Evolutionary conservation across 2,888 invertebrate species (phyloP), one percentile per base, ranked within the genome.

Genomic region (Lithophane leautieri): DNA sequence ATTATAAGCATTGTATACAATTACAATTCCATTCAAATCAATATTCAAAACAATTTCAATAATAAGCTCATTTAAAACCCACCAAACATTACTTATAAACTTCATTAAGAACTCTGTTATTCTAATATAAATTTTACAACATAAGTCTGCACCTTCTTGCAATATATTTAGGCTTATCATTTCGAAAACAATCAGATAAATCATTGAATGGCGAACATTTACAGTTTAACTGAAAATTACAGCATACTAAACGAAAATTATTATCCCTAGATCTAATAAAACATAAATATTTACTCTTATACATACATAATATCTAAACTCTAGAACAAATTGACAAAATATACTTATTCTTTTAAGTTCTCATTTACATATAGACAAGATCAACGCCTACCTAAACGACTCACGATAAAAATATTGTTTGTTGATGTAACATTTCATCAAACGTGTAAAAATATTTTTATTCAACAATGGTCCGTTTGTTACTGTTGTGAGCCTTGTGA

Each of bases 261-360:
- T 81, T 82, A 82, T 80, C 44, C 84, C 82, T 89, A 89, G 34
- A 71, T 82, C 87, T 89, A 87, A 85, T 86, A 89, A 86, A 92
- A 91, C 90, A 92, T 92, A 92, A 92, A 92, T 92, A 92, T 91
- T 91, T 87, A 91, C 85, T 90, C 90, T 92, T 91, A 90, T 74
- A 86, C 80, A 86, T 89, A 90, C 85, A 91, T 65, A 63, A 89
- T 86, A 89, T 85, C 90, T 92, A 93, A 89, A 91, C 86, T 90
- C 92, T 94, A 95, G 85, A 95, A 94, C 92, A 94, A 96, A 95
- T 96, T 95, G 95, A 96, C 95, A 94, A 94, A 94, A 95, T 94
- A 94, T 92, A 93, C 89, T 89, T 91, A 89, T 92, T 89, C 89
- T 82, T 90, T 90, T 89, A 89, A 85, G 90, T 91, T 92, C 90